A percentile compares a stretch with the other conserved stretches of the same genome.
These are phyloP conservation scores for Periplaneta americana DNA, from an alignment of 1,140 invertebrate genomes.

Conservation along the genomic window DNA sequence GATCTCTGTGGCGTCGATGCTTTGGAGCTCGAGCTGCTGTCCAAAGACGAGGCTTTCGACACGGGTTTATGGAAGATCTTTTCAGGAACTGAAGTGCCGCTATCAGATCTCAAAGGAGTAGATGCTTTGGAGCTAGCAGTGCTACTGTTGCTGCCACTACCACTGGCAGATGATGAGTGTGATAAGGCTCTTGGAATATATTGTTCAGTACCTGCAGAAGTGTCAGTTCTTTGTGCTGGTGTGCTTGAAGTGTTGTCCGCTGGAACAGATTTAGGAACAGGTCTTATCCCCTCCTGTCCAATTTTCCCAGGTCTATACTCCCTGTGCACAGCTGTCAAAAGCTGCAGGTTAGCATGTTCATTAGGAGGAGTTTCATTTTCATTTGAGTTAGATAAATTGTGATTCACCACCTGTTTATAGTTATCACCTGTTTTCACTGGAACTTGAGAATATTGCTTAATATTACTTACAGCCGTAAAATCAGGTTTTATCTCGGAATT, in stretches of 20 bases:
- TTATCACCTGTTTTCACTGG: not conserved
- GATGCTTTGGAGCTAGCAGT: not conserved
- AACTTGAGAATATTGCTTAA: too few species aligned
- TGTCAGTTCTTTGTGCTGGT: not conserved
- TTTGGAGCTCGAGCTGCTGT: conserved; percentile 10
- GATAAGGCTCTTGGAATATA: not conserved
- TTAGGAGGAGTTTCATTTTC: not conserved
- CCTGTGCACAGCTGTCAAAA: conserved; percentile 2
- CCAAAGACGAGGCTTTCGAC: conserved; percentile 13
- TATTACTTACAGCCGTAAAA: not conserved
- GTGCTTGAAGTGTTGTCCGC: not conserved
- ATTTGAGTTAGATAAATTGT: too few species aligned
- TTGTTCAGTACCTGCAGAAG: not conserved
- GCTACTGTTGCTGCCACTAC: not conserved
- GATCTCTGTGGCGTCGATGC: conserved; percentile 13
- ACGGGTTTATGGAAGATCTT: conserved; percentile 2
- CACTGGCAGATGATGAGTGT: not conserved
- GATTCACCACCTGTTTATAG: not conserved
- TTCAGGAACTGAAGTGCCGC: not conserved
- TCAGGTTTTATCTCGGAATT: not conserved
- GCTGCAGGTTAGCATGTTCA: not conserved
- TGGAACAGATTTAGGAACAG: not conserved
- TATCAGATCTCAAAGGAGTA: not conserved
- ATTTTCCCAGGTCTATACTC: conserved; percentile 12
- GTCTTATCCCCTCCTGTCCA: not conserved